Evolutionary conservation across 2,888 invertebrate species (phyloP), one percentile per base, ranked within the genome.

Genomic region (Pardosa pseudoannulata): DNA sequence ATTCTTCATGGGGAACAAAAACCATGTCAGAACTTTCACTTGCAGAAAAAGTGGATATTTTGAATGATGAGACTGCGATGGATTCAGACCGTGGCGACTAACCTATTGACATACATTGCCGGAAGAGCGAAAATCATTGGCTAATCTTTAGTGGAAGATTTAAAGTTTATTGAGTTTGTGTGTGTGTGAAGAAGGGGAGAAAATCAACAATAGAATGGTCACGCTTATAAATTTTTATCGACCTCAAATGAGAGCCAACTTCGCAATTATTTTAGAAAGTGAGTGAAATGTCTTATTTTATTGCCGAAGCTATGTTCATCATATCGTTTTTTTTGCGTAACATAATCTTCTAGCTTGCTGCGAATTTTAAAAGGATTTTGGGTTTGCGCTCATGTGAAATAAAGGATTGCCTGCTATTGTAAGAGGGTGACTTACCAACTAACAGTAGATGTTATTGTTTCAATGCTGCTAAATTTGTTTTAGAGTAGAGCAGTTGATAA

Each of bases 151-250:
- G 29, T 23, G 23, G 83, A 78, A 85, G 83, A 85, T 67, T 78
- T 83, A 67, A 65, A 68, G 73, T 56, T 62, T 78, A 71, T 76
- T 64, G 76, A 71, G 70, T n/a, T 19, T 67, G 50, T 72, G n/a
- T n/a, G n/a, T n/a, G n/a, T n/a, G n/a, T n/a, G n/a, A n/a, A n/a
- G n/a, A n/a, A n/a, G n/a, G n/a, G n/a, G n/a, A n/a, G n/a, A n/a
- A 74, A 31, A 50, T 67, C 72, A 73, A 85, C 83, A 85, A 85
- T 85, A 70, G 83, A 73, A 46, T 56, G 73, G 83, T 78, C 83
- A 85, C 72, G 83, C 83, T 85, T 85, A 85, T 85, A 85, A 85
- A 85, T 78, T 85, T 85, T 71, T 85, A 73, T 78, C 83, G 83
- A 78, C 83, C 83, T 78, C 72, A 85, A 78, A 85, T 85, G 67